These are phyloP conservation scores for Drosophila sordidula DNA, from an alignment of 2,888 invertebrate genomes.

Conservation along the genomic window DNA sequence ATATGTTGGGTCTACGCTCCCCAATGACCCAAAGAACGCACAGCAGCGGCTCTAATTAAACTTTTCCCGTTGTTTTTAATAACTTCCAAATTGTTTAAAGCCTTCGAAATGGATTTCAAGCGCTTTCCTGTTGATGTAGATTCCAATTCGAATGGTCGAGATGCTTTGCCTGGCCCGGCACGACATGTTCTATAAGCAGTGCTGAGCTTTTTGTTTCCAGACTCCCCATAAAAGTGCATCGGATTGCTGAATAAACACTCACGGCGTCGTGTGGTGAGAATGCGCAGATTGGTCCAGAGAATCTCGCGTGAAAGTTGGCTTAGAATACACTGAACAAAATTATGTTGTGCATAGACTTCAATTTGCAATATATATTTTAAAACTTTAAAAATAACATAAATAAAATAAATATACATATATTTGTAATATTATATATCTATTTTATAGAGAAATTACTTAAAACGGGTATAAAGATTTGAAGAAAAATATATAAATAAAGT, in stretches of 20 bases:
- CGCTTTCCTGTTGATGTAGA: constrained; percentile 53
- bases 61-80: constrained; percentile 75
- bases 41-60: constrained; percentile 66
- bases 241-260: constrained; percentile 12
- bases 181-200: constrained; percentile 6
- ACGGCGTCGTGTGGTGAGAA: constrained; percentile 59
- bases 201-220: constrained; percentile 53
- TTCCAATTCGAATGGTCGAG: constrained; percentile 33
- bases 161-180: constrained; percentile 33
- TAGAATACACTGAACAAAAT: constrained; percentile 27
- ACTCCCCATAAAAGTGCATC: constrained; percentile 8
- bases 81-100: constrained; percentile 68
- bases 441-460: too few relatives aligned
- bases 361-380: too few relatives aligned
- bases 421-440: too few relatives aligned
- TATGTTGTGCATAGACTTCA: background rate
- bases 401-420: too few relatives aligned
- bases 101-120: constrained; percentile 57
- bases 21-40: constrained; percentile 28
- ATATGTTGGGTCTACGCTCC: constrained; percentile 33
- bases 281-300: constrained; percentile 49
- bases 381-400: too few relatives aligned
- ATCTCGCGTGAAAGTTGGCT: background rate
- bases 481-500: too few relatives aligned
- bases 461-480: too few relatives aligned